These are phyloP conservation scores for Drosophila pseudoananassae DNA, from an alignment of 1,140 invertebrate genomes.

Conservation along the genomic window DNA sequence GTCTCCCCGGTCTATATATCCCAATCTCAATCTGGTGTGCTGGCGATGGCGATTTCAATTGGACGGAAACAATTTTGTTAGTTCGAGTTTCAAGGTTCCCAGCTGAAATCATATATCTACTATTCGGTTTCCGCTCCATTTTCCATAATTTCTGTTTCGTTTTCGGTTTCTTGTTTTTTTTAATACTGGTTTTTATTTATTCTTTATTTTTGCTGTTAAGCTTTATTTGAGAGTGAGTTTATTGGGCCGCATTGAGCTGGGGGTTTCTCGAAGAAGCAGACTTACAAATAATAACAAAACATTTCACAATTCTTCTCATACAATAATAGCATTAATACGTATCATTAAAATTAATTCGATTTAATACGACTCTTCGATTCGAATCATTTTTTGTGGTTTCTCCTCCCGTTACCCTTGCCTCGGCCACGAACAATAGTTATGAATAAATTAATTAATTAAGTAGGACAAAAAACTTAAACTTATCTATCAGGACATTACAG, in stretches of 20 bases:
- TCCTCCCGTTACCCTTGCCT: conserved; percentile 27
- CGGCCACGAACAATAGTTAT: conserved; percentile 38
- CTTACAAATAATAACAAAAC: conserved; percentile 82
- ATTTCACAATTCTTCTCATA: conserved; percentile 61
- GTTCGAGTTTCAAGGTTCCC: conserved; percentile 24
- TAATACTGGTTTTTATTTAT: conserved; percentile 52
- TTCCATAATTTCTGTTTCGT: conserved; percentile 24
- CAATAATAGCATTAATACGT: conserved; percentile 38
- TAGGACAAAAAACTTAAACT: conserved; percentile 45
- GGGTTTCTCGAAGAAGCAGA: conserved; percentile 42
- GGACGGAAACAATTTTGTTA: conserved; percentile 21
- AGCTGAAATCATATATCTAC: conserved; percentile 22
- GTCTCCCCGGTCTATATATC: background rate
- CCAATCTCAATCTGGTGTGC: conserved; percentile 20
- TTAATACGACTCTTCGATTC: conserved; percentile 7
- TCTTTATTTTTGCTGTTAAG: conserved; percentile 34
- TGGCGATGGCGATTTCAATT: conserved; percentile 11
- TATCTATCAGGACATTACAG: conserved; percentile 40
- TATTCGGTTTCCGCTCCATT: background rate
- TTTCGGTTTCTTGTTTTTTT: conserved; percentile 8
- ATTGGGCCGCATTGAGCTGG: conserved; percentile 51
- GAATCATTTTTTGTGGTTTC: background rate
- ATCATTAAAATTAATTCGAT: conserved; percentile 50
- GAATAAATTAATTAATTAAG: conserved; percentile 62
- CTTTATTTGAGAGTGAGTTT: conserved; percentile 66